phyloP scores from a whole-genome alignment of 1,140 invertebrate species.

The Drosophila littoralis region DNA sequence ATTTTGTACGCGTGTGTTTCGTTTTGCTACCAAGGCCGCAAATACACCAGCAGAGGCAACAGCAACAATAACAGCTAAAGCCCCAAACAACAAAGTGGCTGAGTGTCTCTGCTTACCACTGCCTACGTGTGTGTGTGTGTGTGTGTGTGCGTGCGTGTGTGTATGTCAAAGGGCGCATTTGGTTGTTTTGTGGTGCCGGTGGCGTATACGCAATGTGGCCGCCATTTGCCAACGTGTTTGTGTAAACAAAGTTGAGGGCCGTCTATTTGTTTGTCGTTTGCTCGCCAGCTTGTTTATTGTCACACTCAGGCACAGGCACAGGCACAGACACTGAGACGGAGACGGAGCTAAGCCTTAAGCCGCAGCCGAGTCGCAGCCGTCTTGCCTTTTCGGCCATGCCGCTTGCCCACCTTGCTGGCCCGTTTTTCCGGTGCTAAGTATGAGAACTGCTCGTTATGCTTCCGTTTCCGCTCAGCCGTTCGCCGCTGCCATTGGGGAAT shows the following conservation, averaged over 20 bases:
- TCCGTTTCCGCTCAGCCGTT: constrained; percentile 56
- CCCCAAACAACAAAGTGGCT: constrained; percentile 9
- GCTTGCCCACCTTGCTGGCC: constrained; percentile 52
- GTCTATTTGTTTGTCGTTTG: constrained; percentile 75
- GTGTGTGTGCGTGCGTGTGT: constrained; percentile 3
- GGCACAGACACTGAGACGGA: neutral
- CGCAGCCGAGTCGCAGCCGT: constrained; percentile 1
- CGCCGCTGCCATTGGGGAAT: constrained; percentile 39
- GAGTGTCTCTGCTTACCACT: constrained; percentile 8
- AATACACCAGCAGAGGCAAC: constrained; percentile 54
- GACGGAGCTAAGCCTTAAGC: neutral
- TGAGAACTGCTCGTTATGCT: constrained; percentile 43
- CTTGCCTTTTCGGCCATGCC: constrained; percentile 48
- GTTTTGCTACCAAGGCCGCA: constrained; percentile 64
- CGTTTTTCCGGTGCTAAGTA: constrained; percentile 36
- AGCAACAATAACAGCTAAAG: constrained; percentile 24
- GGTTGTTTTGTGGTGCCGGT: constrained; percentile 53
- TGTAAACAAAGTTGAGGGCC: constrained; percentile 76
- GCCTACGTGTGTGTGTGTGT: constrained; percentile 14
- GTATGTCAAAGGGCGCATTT: constrained; percentile 63
- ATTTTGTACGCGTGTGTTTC: constrained; percentile 45
- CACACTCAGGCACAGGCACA: constrained; percentile 29
- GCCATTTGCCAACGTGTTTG: constrained; percentile 75
- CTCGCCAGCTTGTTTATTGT: constrained; percentile 71
- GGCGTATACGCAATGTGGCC: constrained; percentile 76